A percentile compares a stretch with the other conserved stretches of the same genome.
Evolutionary conservation across 2,888 invertebrate genomes (phyloP).

Genomic region (Calephelis perditalis): DNA sequence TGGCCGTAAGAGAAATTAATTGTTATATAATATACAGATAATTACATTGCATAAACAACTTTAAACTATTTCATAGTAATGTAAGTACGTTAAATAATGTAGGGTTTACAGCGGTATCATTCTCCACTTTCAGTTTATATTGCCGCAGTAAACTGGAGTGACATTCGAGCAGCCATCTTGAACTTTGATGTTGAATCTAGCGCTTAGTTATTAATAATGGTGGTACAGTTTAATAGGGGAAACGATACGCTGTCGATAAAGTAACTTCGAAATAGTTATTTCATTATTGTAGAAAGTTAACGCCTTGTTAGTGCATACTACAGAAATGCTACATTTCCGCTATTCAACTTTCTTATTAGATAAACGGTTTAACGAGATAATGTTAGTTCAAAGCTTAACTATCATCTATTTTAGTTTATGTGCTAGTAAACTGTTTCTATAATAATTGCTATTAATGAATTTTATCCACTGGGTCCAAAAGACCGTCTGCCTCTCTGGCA

Average conservation of each 20-base stretch:
- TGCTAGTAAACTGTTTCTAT: too few relatives aligned
- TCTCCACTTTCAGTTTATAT: constrained; percentile 27
- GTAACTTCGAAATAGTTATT: constrained; percentile 40
- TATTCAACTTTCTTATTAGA: background rate
- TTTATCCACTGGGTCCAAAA: too few relatives aligned
- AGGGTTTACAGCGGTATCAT: constrained; percentile 18
- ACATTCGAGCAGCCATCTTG: constrained; percentile 35
- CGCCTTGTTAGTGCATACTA: constrained; percentile 32
- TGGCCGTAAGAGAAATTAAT: too few relatives aligned
- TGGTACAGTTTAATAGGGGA: constrained; percentile 40
- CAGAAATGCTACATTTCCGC: constrained; percentile 2
- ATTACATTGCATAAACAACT: too few relatives aligned
- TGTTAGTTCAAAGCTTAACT: too few relatives aligned
- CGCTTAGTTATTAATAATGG: constrained; percentile 46
- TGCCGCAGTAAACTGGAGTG: constrained; percentile 28
- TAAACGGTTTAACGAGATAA: background rate
- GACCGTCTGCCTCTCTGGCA: too few relatives aligned
- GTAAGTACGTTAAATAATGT: background rate
- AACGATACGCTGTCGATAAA: constrained; percentile 41
- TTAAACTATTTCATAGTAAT: too few relatives aligned
- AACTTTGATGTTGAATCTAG: constrained; percentile 40
- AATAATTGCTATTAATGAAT: too few relatives aligned
- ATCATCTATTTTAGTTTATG: too few relatives aligned
- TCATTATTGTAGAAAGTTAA: constrained; percentile 45
- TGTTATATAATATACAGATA: too few relatives aligned